These are phyloP conservation scores for Rapana venosa DNA, from an alignment of 2,888 invertebrate species.

Conservation along the genomic window DNA sequence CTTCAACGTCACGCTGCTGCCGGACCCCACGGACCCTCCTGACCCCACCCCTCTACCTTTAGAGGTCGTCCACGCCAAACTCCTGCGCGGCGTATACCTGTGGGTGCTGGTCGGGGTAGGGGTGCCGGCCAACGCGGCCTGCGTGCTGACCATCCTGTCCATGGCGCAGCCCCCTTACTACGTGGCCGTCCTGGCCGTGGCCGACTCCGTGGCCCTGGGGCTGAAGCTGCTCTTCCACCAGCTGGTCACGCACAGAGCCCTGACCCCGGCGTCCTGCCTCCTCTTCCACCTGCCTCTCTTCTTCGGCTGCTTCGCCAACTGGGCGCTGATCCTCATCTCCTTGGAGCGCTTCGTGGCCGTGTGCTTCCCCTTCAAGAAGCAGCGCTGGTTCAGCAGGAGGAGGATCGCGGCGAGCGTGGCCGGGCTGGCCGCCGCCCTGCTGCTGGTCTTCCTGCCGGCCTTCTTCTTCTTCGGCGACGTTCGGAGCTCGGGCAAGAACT, in stretches of 20 bases:
- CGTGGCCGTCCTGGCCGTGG: constrained; percentile 48
- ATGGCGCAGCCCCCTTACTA: constrained; percentile 49
- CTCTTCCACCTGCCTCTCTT: neutral
- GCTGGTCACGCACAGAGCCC: neutral
- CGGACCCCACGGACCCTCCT: neutral
- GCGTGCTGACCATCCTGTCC: constrained; percentile 46
- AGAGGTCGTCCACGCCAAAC: neutral
- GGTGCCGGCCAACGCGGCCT: constrained; percentile 48
- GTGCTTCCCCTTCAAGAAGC: constrained; percentile 58
- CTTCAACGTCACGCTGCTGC: neutral
- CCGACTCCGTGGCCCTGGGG: constrained; percentile 41
- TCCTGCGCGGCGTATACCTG: constrained; percentile 42
- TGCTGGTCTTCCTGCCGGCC: neutral
- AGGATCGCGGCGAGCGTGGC: constrained; percentile 20
- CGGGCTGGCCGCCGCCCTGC: neutral
- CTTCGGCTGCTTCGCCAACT: constrained; percentile 43
- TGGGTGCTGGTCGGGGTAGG: constrained; percentile 50
- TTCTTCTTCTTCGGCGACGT: neutral
- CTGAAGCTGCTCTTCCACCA: constrained; percentile 47
- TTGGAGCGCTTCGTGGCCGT: constrained; percentile 59
- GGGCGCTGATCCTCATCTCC: constrained; percentile 49
- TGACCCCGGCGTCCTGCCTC: neutral
- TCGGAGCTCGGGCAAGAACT: neutral
- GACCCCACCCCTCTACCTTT: neutral
- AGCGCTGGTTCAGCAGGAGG: constrained; percentile 35